Percentiles rank a stretch among this genome's conserved stretches.
phyloP scores from a whole-genome alignment of 2,888 invertebrate species.

The Chydorus sphaericus region DNA sequence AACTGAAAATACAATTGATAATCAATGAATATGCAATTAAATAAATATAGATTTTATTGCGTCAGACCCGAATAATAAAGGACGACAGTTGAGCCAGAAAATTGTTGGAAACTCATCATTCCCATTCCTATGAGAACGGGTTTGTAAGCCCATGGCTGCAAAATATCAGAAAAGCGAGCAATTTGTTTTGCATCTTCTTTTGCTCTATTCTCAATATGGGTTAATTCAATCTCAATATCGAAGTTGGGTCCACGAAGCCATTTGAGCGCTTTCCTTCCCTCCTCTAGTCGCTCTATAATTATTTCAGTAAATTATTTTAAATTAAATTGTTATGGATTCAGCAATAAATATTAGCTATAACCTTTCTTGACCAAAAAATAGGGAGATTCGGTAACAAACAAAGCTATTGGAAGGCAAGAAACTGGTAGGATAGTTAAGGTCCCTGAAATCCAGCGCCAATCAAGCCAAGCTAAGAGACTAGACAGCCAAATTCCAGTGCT shows the following conservation, averaged over 20 bases:
- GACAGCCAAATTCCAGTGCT: constrained; percentile 65
- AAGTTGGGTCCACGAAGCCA: not conserved
- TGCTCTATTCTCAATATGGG: not conserved
- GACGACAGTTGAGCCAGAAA: not conserved
- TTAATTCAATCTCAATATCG: not conserved
- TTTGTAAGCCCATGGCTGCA: not conserved
- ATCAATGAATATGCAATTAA: too few relatives aligned
- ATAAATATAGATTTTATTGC: too few relatives aligned
- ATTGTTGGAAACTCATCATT: not conserved
- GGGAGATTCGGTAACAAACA: constrained; percentile 81
- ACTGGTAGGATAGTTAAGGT: constrained; percentile 50
- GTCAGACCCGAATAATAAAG: not conserved
- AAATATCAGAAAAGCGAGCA: not conserved
- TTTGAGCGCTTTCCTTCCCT: not conserved
- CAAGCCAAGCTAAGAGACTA: constrained; percentile 51
- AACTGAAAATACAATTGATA: too few relatives aligned
- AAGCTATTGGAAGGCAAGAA: constrained; percentile 48
- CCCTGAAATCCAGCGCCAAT: constrained; percentile 45
- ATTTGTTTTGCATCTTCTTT: not conserved
- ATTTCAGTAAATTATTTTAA: too few relatives aligned
- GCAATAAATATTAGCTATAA: too few relatives aligned
- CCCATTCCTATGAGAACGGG: not conserved
- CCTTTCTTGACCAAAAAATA: constrained; percentile 48
- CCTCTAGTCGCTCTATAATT: not conserved
- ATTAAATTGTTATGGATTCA: too few relatives aligned